Base-by-base conservation (phyloP, 2,888 invertebrate genomes). In the Mythimna loreyi region DNA sequence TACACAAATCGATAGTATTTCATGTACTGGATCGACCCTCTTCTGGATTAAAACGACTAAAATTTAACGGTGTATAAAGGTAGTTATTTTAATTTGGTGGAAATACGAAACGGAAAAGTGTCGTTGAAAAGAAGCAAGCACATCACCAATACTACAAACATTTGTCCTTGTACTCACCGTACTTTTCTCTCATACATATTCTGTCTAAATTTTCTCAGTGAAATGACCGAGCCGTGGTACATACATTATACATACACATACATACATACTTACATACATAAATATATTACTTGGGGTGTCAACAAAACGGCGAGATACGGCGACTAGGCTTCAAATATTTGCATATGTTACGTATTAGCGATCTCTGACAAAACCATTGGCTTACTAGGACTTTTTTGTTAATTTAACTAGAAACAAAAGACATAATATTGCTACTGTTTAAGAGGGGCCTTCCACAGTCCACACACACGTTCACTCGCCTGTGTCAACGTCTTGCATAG, bases 181-280 rank as follows among this genome's bases (percentile, higher is more conserved):
- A 2, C 13, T 30, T 23, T 23, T 16, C 13, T n/a, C 61, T 25
- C 61, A 60, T 21, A 50, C 16, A 68, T 72, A 72, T 72, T 72
- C 33, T 33, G 33, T 19, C 30, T 25, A 25, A 57, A 25, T 19
- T 21, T 33, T 61, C 62, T 2, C 19, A 1, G n/a, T 16, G 40
- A 43, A 40, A 50, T 33, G 62, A 21, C 72, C 19, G 23, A 43
- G 19, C 19, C 21, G 7, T 21, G 30, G n/a, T 33, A 47, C 11
- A n/a, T 57, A 64, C n/a, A n/a, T n/a, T n/a, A n/a, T n/a, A n/a
- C n/a, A n/a, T n/a, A n/a, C n/a, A n/a, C n/a, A n/a, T n/a, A n/a
- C n/a, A n/a, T n/a, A n/a, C n/a, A n/a, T n/a, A n/a, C n/a, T n/a
- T n/a, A n/a, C 25, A 33, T 67, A 45, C 2, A 50, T 21, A 40